These are phyloP conservation scores for Nansenia antarctica DNA, from an alignment of 2,113 vertebrate genomes.

Conservation along the genomic window DNA sequence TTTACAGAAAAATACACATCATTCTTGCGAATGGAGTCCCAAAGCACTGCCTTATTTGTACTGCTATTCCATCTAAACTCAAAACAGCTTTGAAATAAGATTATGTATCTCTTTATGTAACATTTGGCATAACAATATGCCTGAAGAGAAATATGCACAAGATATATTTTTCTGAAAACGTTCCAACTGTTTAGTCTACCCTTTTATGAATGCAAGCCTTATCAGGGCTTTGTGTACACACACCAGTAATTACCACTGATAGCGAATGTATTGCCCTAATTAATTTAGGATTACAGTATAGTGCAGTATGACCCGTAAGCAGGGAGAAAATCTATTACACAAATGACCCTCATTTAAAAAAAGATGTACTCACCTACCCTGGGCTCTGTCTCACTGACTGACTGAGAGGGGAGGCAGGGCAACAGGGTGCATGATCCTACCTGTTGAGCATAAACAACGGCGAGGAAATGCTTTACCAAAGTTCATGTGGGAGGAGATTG, in stretches of 20 bases:
- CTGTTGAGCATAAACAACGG: background rate
- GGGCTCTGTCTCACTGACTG: background rate
- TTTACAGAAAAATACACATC: background rate
- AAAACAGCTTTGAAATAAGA: background rate
- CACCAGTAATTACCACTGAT: too few relatives aligned
- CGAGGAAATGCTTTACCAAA: slow-evolving; percentile 43
- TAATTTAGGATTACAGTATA: too few relatives aligned
- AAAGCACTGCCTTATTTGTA: slow-evolving; percentile 2
- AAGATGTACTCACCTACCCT: slow-evolving; percentile 37
- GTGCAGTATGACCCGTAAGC: too few relatives aligned
- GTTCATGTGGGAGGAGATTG: slow-evolving; percentile 66
- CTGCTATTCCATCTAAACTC: background rate
- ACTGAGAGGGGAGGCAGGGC: slow-evolving; percentile 1
- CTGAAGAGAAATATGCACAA: background rate
- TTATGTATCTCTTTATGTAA: background rate
- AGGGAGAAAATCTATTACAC: too few relatives aligned
- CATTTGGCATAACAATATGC: background rate
- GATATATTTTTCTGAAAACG: too few relatives aligned
- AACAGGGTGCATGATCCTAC: slow-evolving; percentile 1
- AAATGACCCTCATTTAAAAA: too few relatives aligned
- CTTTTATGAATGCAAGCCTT: too few relatives aligned
- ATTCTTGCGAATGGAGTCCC: background rate
- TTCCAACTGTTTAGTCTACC: too few relatives aligned
- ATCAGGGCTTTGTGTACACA: too few relatives aligned
- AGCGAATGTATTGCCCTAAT: too few relatives aligned